Conservation (phyloP, 35 echinoderm and acorn worm species). For the Lytechinus variegatus region DNA sequence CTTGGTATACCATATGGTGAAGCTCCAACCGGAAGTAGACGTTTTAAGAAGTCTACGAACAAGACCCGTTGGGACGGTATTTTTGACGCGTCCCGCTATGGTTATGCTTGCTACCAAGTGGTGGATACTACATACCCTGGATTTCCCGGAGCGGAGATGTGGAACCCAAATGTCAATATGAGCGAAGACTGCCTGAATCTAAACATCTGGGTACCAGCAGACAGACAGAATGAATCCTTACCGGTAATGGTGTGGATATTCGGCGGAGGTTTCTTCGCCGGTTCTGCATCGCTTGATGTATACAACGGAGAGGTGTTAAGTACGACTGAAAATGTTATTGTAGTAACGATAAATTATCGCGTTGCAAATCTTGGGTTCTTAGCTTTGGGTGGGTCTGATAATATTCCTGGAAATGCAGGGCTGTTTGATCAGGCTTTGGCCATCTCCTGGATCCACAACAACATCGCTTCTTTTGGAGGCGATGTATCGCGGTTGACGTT, state of each 20-base stretch:
- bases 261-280: slow-evolving; percentile 78
- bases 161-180: slow-evolving; percentile 84
- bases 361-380: slow-evolving; percentile 84
- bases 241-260: slow-evolving; percentile 97
- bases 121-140: slow-evolving; percentile 49
- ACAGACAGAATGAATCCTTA: slow-evolving; percentile 55
- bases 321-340: slow-evolving; percentile 77
- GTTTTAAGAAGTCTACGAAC: slow-evolving; percentile 63
- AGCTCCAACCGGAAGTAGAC: slow-evolving; percentile 56
- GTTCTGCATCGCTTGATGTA: slow-evolving; percentile 76
- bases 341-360: slow-evolving; percentile 96
- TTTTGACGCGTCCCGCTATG: slow-evolving; percentile 49
- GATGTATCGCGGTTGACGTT: slow-evolving; percentile 71
- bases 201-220: slow-evolving; percentile 90
- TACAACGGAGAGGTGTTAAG: slow-evolving; percentile 83
- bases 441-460: slow-evolving; percentile 84
- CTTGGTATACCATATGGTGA: slow-evolving; percentile 76
- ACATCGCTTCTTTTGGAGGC: slow-evolving; percentile 77
- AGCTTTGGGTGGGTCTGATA: slow-evolving; percentile 69
- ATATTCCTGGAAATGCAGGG: slow-evolving; percentile 85
- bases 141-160: slow-evolving; percentile 79
- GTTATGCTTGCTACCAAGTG: slow-evolving; percentile 55
- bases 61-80: slow-evolving; percentile 24
- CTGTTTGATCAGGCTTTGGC: slow-evolving; percentile 81
- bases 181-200: slow-evolving; percentile 88